These are phyloP conservation scores for Potorous gilbertii DNA, from an alignment of 2,797 vertebrate species.

Conservation along the genomic window DNA sequence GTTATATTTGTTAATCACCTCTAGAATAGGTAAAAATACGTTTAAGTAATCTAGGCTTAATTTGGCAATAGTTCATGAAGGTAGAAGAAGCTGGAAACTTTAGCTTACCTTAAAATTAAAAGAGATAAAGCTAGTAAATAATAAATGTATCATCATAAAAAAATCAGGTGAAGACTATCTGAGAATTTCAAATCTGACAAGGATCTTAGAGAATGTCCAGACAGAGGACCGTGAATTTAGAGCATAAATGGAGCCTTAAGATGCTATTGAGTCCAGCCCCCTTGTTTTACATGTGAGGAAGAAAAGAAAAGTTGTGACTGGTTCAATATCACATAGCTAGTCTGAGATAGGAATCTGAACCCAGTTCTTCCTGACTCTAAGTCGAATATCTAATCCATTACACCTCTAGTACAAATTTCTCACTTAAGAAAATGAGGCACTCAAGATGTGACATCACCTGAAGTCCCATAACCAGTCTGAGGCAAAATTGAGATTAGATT, in stretches of 20 bases:
- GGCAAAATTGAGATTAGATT: not conserved
- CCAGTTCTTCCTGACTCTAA: not conserved
- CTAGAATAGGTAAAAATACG: not conserved
- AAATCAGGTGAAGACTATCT: not conserved
- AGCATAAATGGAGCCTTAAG: not conserved
- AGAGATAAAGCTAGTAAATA: not conserved
- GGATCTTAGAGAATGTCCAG: not conserved
- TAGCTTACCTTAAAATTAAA: not conserved
- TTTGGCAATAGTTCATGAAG: not conserved
- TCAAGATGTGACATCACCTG: not conserved
- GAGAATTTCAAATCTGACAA: no score
- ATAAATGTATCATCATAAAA: not conserved
- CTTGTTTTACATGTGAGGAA: not conserved
- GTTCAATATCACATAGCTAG: not conserved
- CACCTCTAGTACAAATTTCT: not conserved
- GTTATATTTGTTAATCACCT: slow-evolving; percentile 22
- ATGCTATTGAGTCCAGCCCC: not conserved
- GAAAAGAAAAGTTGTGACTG: not conserved
- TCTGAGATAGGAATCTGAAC: not conserved
- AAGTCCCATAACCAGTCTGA: not conserved
- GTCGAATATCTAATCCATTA: not conserved
- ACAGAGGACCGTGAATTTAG: not conserved
- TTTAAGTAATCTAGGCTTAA: slow-evolving; percentile 1
- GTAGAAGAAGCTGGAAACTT: not conserved
- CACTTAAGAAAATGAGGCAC: not conserved